Base-by-base conservation (phyloP, 35 echinoderm and acorn worm species). In the Anneissia japonica region DNA sequence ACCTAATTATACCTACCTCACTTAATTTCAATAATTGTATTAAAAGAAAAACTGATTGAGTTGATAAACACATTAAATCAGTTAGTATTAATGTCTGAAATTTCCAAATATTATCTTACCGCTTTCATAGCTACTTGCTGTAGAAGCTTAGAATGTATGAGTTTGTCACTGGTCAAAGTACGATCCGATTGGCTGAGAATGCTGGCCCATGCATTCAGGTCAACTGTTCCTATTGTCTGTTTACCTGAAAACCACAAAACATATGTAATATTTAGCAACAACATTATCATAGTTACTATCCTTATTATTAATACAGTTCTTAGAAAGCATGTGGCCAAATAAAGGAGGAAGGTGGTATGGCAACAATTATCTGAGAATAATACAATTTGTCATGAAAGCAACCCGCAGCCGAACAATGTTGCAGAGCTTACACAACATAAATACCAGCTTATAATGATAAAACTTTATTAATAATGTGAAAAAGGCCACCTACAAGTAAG, bases 111-210 rank as follows among this genome's bases (percentile, higher is more conserved):
- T 19, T 19, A 21, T 33, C 46, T 13, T 55, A 82, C 79, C 46
- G 84, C 88, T 78, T 75, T 85, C 37, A 86, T 82, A 26, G 89
- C 89, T 2, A 91, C 84, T 74, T 87, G 74, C 31, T 91, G 89
- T 31, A 91, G 77, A 23, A 86, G 74, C 77, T 86, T 76, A 14
- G 89, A 91, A 73, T 91, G 89, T 28, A 33, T 79, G 74, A 91
- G 86, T 21, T 31, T 39, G 31, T 76, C 86, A 35, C 55, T 43
- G 77, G 38, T 40, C 30, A 40, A 77, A 34, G 23, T 86, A 17
- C 79, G 55, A 14, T 26, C 84, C 28, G 35, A 91, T 30, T 26
- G 73, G 77, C 40, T 76, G 36, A 40, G 83, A 37, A 38, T 87
- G 37, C 37, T 75, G 35, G 31, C 46, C 77, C 76, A 88, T 45